Percentiles rank a stretch among this genome's conserved stretches.
Evolutionary conservation across 2,797 vertebrate species (phyloP).

Genomic region (Pangasius djambal): DNA sequence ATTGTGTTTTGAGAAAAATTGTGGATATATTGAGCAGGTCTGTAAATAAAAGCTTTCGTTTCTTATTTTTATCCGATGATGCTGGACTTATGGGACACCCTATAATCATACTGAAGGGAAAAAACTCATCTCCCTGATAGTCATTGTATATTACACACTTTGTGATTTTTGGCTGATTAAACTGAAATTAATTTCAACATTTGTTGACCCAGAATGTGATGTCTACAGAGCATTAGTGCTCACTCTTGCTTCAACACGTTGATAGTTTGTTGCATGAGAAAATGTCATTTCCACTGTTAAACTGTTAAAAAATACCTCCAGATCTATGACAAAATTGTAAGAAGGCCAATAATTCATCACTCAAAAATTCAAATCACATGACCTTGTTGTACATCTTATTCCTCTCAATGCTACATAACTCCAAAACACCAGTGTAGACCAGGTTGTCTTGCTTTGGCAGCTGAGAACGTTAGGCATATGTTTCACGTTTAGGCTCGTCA

Average conservation of each 20-base stretch:
- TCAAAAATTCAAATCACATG: not conserved
- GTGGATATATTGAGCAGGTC: not conserved
- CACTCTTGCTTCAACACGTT: not conserved
- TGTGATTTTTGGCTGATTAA: not conserved
- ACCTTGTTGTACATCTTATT: not conserved
- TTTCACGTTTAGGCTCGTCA: conserved; percentile 56
- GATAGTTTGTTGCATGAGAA: not conserved
- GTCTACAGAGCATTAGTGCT: not conserved
- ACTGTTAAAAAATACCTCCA: not conserved
- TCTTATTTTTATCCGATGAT: not conserved
- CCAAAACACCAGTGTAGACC: conserved; percentile 14
- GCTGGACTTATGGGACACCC: not conserved
- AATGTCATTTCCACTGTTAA: not conserved
- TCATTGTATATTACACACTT: not conserved
- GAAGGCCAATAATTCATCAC: not conserved
- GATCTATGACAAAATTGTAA: not conserved
- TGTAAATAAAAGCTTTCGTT: not conserved
- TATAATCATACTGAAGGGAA: not conserved
- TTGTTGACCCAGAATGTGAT: not conserved
- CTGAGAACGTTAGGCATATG: conserved; percentile 54
- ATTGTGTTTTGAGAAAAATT: not conserved
- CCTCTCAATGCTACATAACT: not conserved
- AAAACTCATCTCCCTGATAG: not conserved
- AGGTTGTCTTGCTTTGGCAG: conserved; percentile 47
- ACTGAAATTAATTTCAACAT: not conserved